Evolutionary conservation across 2,113 vertebrate genomes (phyloP).

Genomic region (Syngnathus scovelli): DNA sequence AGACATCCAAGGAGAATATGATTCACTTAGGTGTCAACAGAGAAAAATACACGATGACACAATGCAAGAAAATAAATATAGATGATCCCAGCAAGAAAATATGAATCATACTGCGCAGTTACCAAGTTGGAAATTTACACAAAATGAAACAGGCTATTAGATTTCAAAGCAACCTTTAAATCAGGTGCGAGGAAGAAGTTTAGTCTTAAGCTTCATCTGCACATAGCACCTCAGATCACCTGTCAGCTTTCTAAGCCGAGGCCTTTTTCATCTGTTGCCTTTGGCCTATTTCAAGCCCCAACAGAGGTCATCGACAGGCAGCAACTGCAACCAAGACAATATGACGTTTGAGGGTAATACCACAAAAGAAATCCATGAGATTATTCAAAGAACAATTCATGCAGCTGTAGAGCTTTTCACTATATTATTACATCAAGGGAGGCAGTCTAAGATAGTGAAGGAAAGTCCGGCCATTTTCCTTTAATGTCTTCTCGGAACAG

Average conservation of each 20-base stretch:
- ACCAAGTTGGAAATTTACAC: conserved; percentile 41
- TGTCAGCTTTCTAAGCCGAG: conserved; percentile 31
- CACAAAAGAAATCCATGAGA: not conserved
- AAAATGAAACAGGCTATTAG: conserved; percentile 17
- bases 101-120: conserved; percentile 13
- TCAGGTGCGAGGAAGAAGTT: conserved; percentile 24
- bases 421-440: conserved; percentile 20
- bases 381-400: conserved; percentile 15
- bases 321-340: conserved; percentile 20
- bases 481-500: not conserved
- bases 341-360: not conserved
- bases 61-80: conserved; percentile 15
- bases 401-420: conserved; percentile 21
- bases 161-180: conserved; percentile 30
- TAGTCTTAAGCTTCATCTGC: conserved; percentile 17
- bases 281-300: conserved; percentile 26
- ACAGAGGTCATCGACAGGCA: conserved; percentile 41
- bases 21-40: conserved; percentile 37
- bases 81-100: conserved; percentile 17
- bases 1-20: conserved; percentile 33
- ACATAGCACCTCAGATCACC: conserved; percentile 28
- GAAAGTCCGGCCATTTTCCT: not conserved
- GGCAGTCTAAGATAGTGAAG: conserved; percentile 7
- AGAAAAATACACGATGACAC: conserved; percentile 22
- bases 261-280: conserved; percentile 38